These are phyloP conservation scores for Acromyrmex charruanus DNA, from an alignment of 1,140 invertebrate genomes.

Conservation along the genomic window DNA sequence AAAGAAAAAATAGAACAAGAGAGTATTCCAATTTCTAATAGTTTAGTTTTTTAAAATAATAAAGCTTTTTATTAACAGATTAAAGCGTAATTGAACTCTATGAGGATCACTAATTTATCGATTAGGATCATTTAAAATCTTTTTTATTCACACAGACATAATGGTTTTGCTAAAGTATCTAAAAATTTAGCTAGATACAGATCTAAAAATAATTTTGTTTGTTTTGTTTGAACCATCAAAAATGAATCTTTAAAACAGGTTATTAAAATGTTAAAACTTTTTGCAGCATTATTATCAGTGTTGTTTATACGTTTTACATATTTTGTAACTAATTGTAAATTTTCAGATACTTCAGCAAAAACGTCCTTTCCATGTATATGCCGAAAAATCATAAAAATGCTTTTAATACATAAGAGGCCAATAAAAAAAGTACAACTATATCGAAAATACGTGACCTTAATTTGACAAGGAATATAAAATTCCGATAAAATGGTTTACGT, in stretches of 20 bases:
- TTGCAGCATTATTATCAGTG: no score
- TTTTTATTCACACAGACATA: background rate
- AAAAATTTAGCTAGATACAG: no score
- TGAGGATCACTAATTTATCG: background rate
- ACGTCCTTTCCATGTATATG: no score
- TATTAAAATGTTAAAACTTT: no score
- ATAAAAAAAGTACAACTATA: constrained; percentile 11
- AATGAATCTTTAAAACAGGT: no score
- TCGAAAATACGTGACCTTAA: background rate
- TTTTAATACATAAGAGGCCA: background rate
- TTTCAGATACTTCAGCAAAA: no score
- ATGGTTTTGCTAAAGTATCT: no score
- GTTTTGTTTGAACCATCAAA: no score
- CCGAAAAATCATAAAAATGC: background rate
- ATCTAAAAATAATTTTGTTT: no score
- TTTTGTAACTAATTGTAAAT: no score
- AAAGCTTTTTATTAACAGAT: background rate
- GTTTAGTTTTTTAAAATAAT: background rate
- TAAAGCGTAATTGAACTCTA: background rate
- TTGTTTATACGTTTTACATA: no score
- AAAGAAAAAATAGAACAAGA: background rate
- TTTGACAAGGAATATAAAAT: constrained; percentile 33
- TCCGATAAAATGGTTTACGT: constrained; percentile 9
- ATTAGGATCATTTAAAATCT: background rate
- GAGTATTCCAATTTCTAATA: background rate